These are phyloP conservation scores for Dysdera silvatica DNA, from an alignment of 1,140 invertebrate species.

Conservation along the genomic window DNA sequence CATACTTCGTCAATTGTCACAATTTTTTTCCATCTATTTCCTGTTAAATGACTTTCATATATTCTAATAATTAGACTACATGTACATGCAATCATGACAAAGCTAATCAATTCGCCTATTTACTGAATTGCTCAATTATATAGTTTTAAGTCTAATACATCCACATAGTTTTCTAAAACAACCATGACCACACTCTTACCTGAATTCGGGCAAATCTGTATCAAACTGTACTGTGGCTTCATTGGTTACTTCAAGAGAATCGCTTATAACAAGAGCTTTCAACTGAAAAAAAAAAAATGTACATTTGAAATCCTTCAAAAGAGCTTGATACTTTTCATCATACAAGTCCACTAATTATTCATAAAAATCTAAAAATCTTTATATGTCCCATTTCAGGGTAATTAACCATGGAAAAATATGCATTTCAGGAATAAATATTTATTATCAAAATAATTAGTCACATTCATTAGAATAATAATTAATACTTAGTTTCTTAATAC, in stretches of 20 bases:
- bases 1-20: too few relatives aligned
- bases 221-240: slow-evolving; percentile 81
- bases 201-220: slow-evolving; percentile 79
- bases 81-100: neutral
- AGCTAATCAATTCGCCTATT: neutral
- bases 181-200: slow-evolving; percentile 49
- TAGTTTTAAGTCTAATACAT: neutral
- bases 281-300: slow-evolving; percentile 57
- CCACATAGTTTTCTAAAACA: neutral
- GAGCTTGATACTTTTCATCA: too few relatives aligned
- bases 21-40: neutral
- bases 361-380: too few relatives aligned
- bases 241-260: slow-evolving; percentile 61
- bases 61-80: neutral
- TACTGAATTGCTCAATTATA: neutral
- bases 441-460: too few relatives aligned
- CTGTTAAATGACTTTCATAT: neutral
- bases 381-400: too few relatives aligned
- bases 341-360: too few relatives aligned
- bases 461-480: too few relatives aligned
- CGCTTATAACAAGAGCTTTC: slow-evolving; percentile 76
- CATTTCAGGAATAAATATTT: too few relatives aligned
- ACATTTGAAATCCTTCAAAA: too few relatives aligned
- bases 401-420: too few relatives aligned
- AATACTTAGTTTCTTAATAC: too few relatives aligned